A percentile compares a stretch with the other conserved stretches of the same genome.
phyloP scores from a whole-genome alignment of 2,113 vertebrate genomes.

The Ailuropoda melanoleuca region DNA sequence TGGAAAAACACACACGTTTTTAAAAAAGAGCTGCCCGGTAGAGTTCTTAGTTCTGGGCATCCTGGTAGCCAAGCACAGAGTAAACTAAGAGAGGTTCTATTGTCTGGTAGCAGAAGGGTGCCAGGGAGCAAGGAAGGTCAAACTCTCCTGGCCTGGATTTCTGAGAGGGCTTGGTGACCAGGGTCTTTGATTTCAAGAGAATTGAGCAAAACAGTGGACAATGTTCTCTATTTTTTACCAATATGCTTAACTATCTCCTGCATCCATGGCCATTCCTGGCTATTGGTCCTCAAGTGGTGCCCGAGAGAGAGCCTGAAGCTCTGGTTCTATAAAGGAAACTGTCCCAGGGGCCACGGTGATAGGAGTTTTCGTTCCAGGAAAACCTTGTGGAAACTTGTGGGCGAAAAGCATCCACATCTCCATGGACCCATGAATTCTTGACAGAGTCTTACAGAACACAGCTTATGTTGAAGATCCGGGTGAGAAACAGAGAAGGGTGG shows the following conservation, averaged over 20 bases:
- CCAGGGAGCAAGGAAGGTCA: background rate
- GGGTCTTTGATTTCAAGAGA: background rate
- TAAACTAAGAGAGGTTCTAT: background rate
- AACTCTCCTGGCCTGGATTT: background rate
- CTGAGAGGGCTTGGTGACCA: background rate
- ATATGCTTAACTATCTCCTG: background rate
- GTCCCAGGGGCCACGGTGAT: background rate
- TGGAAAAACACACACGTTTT: background rate
- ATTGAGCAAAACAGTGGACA: background rate
- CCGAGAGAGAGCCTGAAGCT: background rate
- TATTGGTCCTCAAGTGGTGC: background rate
- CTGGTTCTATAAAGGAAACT: background rate
- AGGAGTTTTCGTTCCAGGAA: background rate
- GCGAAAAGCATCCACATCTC: background rate
- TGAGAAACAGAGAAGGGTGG: background rate
- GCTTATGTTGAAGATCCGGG: background rate
- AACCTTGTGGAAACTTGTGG: background rate
- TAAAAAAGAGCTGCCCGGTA: background rate
- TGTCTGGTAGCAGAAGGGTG: background rate
- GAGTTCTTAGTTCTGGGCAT: background rate
- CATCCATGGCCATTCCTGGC: background rate
- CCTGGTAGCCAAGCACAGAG: background rate
- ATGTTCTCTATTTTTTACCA: background rate
- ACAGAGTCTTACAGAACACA: background rate
- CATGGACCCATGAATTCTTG: background rate